phyloP scores from a whole-genome alignment of 2,113 vertebrate species.

The Podarcis cretensis region DNA sequence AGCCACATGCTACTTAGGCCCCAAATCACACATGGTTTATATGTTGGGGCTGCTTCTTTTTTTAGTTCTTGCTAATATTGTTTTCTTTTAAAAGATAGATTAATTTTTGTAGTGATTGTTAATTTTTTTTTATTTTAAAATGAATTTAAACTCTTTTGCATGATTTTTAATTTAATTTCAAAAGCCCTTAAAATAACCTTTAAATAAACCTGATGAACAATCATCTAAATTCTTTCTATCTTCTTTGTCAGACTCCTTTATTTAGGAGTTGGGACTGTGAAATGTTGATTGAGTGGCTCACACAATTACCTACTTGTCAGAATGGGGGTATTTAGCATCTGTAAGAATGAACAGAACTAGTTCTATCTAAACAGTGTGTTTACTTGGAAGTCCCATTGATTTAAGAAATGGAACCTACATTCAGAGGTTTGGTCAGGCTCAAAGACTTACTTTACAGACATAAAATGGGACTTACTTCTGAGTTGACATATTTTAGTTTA shows the following conservation, averaged over 20 bases:
- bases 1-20: background rate
- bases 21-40: background rate
- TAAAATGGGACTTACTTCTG: too few relatives aligned
- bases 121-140: too few relatives aligned
- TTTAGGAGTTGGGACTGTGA: background rate
- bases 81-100: too few relatives aligned
- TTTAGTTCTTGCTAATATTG: too few relatives aligned
- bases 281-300: background rate
- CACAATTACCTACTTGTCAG: background rate
- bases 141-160: too few relatives aligned
- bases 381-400: background rate
- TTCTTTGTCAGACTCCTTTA: background rate
- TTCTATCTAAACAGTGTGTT: background rate
- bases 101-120: too few relatives aligned
- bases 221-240: background rate
- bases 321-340: background rate
- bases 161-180: too few relatives aligned
- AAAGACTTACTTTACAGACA: too few relatives aligned
- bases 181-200: background rate
- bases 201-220: background rate
- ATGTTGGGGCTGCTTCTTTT: too few relatives aligned
- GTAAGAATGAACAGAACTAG: background rate
- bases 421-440: background rate
- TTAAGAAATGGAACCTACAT: background rate
- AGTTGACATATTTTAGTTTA: background rate